These are phyloP conservation scores for Barypeithes pellucidus DNA, from an alignment of 2,888 invertebrate genomes.

Conservation along the genomic window DNA sequence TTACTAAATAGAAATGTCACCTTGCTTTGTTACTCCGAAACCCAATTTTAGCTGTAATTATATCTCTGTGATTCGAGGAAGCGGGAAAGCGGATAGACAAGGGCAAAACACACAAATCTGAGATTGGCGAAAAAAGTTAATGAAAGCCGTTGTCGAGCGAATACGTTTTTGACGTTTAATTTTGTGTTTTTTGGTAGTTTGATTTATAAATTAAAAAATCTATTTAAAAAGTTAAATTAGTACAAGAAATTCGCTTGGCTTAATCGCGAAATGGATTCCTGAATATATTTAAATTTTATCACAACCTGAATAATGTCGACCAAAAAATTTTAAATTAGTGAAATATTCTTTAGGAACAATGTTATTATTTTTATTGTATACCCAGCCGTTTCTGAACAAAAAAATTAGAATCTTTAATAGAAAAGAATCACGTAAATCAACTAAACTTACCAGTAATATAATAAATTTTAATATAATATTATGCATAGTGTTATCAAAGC, in stretches of 20 bases:
- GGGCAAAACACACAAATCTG: constrained; percentile 26
- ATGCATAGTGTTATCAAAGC: no score
- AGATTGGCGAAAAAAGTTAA: constrained; percentile 35
- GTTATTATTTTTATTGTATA: no score
- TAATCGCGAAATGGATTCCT: no score
- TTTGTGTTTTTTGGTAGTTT: constrained; percentile 27
- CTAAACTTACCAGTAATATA: no score
- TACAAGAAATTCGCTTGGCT: neutral
- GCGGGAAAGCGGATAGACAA: constrained; percentile 18
- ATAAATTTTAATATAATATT: no score
- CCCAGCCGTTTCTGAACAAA: no score
- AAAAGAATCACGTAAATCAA: no score
- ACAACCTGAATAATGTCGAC: no score
- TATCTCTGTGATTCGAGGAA: constrained; percentile 25
- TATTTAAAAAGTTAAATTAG: constrained; percentile 12
- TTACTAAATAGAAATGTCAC: constrained; percentile 40
- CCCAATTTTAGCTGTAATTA: constrained; percentile 47
- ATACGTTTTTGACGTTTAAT: constrained; percentile 34
- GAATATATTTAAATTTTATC: no score
- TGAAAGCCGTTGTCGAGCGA: constrained; percentile 38
- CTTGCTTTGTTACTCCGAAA: constrained; percentile 42
- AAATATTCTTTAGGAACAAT: neutral
- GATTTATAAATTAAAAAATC: constrained; percentile 24
- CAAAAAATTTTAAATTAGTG: neutral
- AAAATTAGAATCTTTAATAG: no score